Percentiles rank a stretch among this genome's conserved stretches.
phyloP scores from a whole-genome alignment of 2,113 vertebrate genomes.

The Cochlearius cochlearius region DNA sequence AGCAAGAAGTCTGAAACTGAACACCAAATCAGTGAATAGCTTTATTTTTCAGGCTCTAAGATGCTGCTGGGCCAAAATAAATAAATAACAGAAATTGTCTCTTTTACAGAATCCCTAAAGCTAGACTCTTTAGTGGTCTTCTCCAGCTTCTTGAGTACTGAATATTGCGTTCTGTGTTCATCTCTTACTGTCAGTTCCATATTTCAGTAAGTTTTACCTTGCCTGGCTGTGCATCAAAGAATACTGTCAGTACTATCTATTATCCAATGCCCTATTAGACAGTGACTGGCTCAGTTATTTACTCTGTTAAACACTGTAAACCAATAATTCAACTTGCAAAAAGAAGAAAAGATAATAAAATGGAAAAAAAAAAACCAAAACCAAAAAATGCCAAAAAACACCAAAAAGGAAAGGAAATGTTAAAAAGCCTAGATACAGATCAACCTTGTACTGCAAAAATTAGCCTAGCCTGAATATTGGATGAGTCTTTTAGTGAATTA shows the following conservation, averaged over 20 bases:
- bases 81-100: background rate
- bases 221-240: background rate
- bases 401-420: background rate
- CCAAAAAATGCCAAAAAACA: background rate
- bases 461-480: background rate
- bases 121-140: background rate
- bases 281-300: background rate
- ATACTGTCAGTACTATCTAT: background rate
- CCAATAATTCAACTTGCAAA: background rate
- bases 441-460: background rate
- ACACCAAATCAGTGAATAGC: background rate
- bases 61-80: background rate
- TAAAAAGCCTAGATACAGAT: background rate
- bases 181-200: background rate
- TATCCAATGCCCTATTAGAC: background rate
- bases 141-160: background rate
- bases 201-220: background rate
- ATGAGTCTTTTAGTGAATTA: background rate
- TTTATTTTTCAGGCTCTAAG: background rate
- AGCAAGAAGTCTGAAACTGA: background rate
- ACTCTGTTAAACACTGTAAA: background rate
- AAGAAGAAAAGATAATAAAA: background rate
- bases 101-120: background rate
- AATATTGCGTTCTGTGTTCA: background rate
- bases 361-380: background rate